Base-by-base conservation (phyloP, 2,797 vertebrate species). In the Nannoperca australis region DNA sequence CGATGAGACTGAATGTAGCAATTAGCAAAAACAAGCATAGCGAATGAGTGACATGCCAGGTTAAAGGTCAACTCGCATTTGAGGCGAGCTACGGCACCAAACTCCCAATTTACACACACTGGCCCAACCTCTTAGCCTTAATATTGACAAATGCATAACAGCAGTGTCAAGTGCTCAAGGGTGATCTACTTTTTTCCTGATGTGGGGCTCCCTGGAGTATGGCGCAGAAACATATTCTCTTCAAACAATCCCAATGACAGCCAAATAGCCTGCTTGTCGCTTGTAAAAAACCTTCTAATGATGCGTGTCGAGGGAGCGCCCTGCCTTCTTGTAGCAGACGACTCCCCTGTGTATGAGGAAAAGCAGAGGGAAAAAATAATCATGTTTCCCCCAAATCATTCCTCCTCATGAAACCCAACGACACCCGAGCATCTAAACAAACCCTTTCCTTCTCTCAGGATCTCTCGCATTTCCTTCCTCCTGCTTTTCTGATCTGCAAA, bases 161-260 rank as follows among this genome's bases (percentile, higher is more conserved):
- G 94, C 91, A 58, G 62, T 94, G 95, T 96, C 96, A 96, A 95
- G 95, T 92, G 94, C 95, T 95, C 93, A 94, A 93, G 94, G 94
- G 93, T 94, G 95, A 95, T 96, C 93, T 91, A 90, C 76, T 94
- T 90, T 88, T 84, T 65, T 91, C 89, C 91, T 95, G 95, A 97
- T 95, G 96, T 93, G 91, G 86, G 94, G 94, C 92, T 96, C 94
- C 96, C 96, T 80, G 74, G 96, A 95, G 97, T 85, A 94, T 70
- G 92, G 89, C 85, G 92, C 93, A 96, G 95, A 97, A 98, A 97
- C 96, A 97, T 92, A 95, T 96, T 96, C 95, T 96, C 92, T 96
- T 97, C 97, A 96, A 98, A 96, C 96, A 97, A 96, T 95, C 95
- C 96, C 97, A 96, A 93, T 96, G 96, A 96, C 97, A 97, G 97